A percentile compares a stretch with the other conserved stretches of the same genome.
These are phyloP conservation scores for Drosophila flavopinicola DNA, from an alignment of 2,888 invertebrate species.

Conservation along the genomic window DNA sequence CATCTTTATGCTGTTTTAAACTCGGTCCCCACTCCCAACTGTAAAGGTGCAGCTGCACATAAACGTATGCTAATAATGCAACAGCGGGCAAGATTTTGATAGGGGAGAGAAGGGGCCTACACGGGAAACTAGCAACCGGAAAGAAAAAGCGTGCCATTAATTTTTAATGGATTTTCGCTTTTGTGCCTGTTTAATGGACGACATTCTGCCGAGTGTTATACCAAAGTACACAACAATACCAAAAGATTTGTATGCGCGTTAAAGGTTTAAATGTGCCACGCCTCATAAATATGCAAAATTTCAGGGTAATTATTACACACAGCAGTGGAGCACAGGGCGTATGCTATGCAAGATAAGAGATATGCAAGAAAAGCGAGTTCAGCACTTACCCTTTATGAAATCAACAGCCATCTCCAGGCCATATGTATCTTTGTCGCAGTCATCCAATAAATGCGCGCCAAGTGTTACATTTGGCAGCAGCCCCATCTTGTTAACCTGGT, in stretches of 20 bases:
- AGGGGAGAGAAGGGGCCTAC: not conserved
- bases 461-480: slow-evolving; percentile 91
- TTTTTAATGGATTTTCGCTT: slow-evolving; percentile 22
- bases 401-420: slow-evolving; percentile 98
- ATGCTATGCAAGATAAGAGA: not conserved
- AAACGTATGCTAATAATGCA: slow-evolving; percentile 45
- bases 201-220: slow-evolving; percentile 14
- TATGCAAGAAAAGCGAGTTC: not conserved
- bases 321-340: not conserved
- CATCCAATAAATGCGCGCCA: slow-evolving; percentile 95
- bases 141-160: slow-evolving; percentile 3
- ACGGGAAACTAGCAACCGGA: not conserved
- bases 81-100: too few relatives aligned
- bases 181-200: slow-evolving; percentile 22
- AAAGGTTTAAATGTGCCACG: slow-evolving; percentile 15
- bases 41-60: too few relatives aligned
- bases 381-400: slow-evolving; percentile 95
- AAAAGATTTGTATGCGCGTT: slow-evolving; percentile 16
- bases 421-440: slow-evolving; percentile 98
- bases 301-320: slow-evolving; percentile 8
- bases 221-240: slow-evolving; percentile 20
- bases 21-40: too few relatives aligned
- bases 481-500: slow-evolving; percentile 89
- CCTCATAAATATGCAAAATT: slow-evolving; percentile 34
- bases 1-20: too few relatives aligned